Conservation (phyloP, 1,140 invertebrate genomes). For the Philopotamus ludificatus region DNA sequence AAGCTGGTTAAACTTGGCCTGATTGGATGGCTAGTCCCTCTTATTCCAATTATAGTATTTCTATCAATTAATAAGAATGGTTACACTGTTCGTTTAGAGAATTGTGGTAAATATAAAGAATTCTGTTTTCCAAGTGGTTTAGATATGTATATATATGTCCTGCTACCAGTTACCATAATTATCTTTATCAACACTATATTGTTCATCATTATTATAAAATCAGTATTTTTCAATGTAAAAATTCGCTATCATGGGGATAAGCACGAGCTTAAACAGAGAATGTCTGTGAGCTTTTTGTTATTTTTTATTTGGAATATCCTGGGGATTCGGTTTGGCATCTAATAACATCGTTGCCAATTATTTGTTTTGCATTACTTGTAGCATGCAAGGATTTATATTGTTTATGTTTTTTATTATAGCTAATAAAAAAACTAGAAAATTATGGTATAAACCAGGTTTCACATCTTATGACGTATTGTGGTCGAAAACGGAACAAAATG, state of each 20-base stretch:
- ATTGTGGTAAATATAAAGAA: slow-evolving; percentile 42
- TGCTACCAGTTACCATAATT: slow-evolving; percentile 48
- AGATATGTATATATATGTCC: slow-evolving; percentile 49
- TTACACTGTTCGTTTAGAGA: slow-evolving; percentile 47
- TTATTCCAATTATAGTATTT: slow-evolving; percentile 48
- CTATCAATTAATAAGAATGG: slow-evolving; percentile 46
- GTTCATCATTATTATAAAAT: slow-evolving; percentile 52
- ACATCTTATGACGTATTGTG: no score
- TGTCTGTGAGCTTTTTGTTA: slow-evolving; percentile 50
- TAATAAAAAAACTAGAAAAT: not conserved
- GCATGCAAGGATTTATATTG: slow-evolving; percentile 36
- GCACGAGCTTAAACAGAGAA: slow-evolving; percentile 48
- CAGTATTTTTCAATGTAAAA: slow-evolving; percentile 49
- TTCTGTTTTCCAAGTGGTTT: slow-evolving; percentile 53
- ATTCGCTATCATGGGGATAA: slow-evolving; percentile 49
- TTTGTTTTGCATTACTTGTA: slow-evolving; percentile 53
- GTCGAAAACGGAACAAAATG: no score
- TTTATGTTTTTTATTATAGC: not conserved
- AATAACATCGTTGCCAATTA: slow-evolving; percentile 49
- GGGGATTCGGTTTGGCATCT: slow-evolving; percentile 53
- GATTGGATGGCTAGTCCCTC: slow-evolving; percentile 52
- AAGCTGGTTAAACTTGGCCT: slow-evolving; percentile 50
- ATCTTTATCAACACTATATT: slow-evolving; percentile 51
- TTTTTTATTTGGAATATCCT: slow-evolving; percentile 55
- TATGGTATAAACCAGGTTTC: no score